phyloP scores from a whole-genome alignment of 2,113 vertebrate genomes.

The Nibea albiflora region DNA sequence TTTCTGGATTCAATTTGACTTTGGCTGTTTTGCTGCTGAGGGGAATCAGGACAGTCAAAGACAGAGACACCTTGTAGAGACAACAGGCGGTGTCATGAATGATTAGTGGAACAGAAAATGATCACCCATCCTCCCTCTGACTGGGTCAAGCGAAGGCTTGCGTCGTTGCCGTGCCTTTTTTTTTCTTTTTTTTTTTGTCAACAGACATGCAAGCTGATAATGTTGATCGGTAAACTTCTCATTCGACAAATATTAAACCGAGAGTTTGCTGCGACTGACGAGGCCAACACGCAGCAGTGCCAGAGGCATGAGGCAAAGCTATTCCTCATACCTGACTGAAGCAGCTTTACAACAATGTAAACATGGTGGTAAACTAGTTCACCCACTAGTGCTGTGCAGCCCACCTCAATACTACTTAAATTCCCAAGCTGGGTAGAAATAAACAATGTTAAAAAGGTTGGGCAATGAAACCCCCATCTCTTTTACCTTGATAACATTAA shows the following conservation, averaged over 20 bases:
- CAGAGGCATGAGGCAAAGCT: conserved; percentile 16
- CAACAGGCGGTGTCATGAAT: conserved; percentile 74
- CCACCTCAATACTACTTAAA: conserved; percentile 46
- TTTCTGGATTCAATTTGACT: conserved; percentile 84
- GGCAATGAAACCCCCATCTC: conserved; percentile 74
- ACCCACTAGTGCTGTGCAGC: conserved; percentile 29
- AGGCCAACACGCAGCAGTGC: neutral
- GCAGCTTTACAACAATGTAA: conserved; percentile 49
- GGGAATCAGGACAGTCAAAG: conserved; percentile 76
- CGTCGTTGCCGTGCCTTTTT: conserved; percentile 38
- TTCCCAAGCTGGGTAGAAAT: conserved; percentile 73
- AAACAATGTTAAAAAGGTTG: conserved; percentile 81
- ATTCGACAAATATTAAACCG: conserved; percentile 40
- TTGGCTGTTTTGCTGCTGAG: conserved; percentile 74
- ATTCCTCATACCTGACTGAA: conserved; percentile 39
- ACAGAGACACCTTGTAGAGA: conserved; percentile 81
- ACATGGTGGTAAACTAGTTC: conserved; percentile 43
- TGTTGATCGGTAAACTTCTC: conserved; percentile 47
- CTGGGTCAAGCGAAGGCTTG: conserved; percentile 42
- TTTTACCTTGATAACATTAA: conserved; percentile 81
- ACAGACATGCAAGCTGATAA: conserved; percentile 24
- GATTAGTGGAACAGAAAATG: conserved; percentile 71
- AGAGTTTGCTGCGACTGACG: conserved; percentile 40
- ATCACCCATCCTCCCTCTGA: conserved; percentile 55
- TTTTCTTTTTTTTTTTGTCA: conserved; percentile 43